Conservation (phyloP, 2,797 vertebrate species). For the Meriones psammophilus region DNA sequence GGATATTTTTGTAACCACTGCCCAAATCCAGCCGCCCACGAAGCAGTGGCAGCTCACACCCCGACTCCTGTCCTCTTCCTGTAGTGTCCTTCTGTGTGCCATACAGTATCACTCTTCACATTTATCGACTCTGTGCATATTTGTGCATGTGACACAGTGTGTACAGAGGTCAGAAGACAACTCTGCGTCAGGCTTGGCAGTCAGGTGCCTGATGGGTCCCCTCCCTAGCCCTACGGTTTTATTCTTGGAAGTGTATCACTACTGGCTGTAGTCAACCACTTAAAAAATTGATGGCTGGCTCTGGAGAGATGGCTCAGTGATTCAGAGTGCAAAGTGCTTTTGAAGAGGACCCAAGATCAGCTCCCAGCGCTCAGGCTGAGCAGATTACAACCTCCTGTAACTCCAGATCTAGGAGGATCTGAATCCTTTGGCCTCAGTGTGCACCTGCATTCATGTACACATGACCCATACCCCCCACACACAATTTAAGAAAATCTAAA, state of each 20-base stretch:
- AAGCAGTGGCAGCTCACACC: accelerated
- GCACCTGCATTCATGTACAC: background rate
- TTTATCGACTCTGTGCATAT: background rate
- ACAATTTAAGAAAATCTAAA: no score
- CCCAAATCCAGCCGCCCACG: background rate
- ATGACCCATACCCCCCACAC: background rate
- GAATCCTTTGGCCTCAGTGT: background rate
- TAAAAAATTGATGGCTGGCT: background rate
- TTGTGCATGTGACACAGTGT: background rate
- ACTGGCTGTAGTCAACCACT: no score
- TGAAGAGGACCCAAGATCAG: background rate
- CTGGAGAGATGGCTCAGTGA: background rate
- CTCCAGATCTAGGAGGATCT: background rate
- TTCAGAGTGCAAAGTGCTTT: background rate
- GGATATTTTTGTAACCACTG: background rate
- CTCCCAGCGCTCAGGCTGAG: background rate
- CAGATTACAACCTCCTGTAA: background rate
- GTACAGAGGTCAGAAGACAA: background rate
- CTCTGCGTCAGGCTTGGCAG: background rate
- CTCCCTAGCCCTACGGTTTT: background rate
- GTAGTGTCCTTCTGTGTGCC: background rate
- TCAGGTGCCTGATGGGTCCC: background rate
- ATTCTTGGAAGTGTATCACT: background rate
- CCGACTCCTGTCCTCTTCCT: background rate
- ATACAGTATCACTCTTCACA: background rate